Percentiles rank a stretch among this genome's conserved stretches.
Conservation (phyloP, 2,888 invertebrate genomes). For the Eristalis tenax region DNA sequence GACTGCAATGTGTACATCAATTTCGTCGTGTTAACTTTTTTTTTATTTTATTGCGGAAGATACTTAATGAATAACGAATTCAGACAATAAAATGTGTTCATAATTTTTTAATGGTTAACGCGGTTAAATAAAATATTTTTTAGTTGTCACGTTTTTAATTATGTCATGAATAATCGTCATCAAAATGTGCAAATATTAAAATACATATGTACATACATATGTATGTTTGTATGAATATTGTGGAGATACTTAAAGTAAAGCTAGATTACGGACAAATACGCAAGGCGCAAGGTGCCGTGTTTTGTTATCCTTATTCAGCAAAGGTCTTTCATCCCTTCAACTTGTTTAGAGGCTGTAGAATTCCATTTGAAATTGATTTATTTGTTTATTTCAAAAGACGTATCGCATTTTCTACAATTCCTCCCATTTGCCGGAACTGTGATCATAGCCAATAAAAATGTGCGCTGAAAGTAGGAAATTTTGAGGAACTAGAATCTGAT, state of each 20-base stretch:
- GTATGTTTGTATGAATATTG: background rate
- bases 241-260: background rate
- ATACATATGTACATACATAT: too few species aligned
- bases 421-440: too few species aligned
- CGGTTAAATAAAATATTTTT: background rate
- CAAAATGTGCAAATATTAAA: background rate
- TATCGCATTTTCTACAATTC: too few species aligned
- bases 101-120: background rate
- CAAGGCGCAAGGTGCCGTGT: too few species aligned
- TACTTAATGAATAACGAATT: background rate
- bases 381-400: too few species aligned
- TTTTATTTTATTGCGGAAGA: background rate
- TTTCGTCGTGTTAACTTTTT: background rate
- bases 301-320: too few species aligned
- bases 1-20: background rate
- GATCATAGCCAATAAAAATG: too few species aligned
- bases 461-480: too few species aligned
- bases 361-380: too few species aligned
- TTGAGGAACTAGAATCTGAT: too few species aligned
- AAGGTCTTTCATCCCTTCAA: too few species aligned
- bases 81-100: background rate
- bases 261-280: background rate
- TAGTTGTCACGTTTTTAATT: background rate
- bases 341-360: too few species aligned
- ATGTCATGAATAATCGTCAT: background rate